Evolutionary conservation across 2,797 vertebrate species (phyloP), one percentile per base, ranked within the genome.

Genomic region (Epinephelus coioides): DNA sequence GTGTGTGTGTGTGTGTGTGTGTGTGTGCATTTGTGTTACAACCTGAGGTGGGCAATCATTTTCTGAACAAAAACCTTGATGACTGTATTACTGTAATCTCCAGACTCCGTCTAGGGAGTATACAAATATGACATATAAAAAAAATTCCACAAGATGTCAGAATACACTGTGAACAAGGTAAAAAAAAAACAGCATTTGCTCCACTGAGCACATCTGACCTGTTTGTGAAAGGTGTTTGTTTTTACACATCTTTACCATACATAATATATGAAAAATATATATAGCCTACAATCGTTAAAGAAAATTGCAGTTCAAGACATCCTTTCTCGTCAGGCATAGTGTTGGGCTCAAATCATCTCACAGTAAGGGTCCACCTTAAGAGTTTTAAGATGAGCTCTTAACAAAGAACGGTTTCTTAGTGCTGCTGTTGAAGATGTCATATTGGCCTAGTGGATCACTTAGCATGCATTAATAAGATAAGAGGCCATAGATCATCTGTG

Each of bases 301-400:
- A 50, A 53, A 23, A 51, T n/a, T 34, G 43, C 34, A 40, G 17
- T 25, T 73, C 11, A 55, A 64, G 18, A 15, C 5, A 18, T 77
- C 12, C 5, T 54, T 23, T 76, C 46, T 60, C 19, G 19, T 44
- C 51, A 76, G 43, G 34, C 63, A 44, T 53, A 25, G 59, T 15
- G 46, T 57, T 78, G 43, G 53, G 34, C 47, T 59, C 4, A 14
- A 73, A 23, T 69, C 40, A 51, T 82, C 63, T 80, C 38, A 69
- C 25, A 51, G 71, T 84, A 92, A 90, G 89, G 81, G 74, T 73
- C 70, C 25, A 30, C 70, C 38, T 75, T 86, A 89, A 95, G 92
- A 93, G 89, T 86, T 86, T 90, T 81, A 90, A 90, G 87, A 89
- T 84, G 88, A 86, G 81, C 90, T 91, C 92, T 94, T 90, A 81